These are phyloP conservation scores for Sinella curviseta DNA, from an alignment of 1,140 invertebrate genomes.

Conservation along the genomic window DNA sequence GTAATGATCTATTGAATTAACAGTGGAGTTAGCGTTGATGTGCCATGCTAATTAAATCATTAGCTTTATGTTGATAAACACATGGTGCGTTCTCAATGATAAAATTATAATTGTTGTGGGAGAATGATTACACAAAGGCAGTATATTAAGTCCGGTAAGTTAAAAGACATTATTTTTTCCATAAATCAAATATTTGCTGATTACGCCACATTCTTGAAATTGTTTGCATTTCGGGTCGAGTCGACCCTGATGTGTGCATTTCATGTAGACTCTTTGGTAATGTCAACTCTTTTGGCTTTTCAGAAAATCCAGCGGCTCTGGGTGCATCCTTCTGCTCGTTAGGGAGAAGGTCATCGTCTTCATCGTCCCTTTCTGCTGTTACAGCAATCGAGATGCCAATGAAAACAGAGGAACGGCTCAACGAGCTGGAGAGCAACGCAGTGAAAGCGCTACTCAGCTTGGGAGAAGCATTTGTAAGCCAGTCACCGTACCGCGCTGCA, in stretches of 20 bases:
- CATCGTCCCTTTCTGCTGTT: background rate
- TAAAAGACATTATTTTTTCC: too few relatives aligned
- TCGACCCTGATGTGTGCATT: too few relatives aligned
- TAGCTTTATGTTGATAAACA: too few relatives aligned
- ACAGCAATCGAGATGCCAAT: background rate
- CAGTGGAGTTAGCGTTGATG: too few relatives aligned
- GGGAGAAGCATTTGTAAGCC: slow-evolving; percentile 1
- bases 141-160: slow-evolving; percentile 8
- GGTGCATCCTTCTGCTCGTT: background rate
- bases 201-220: too few relatives aligned
- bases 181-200: too few relatives aligned
- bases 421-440: slow-evolving; percentile 18
- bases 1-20: too few relatives aligned
- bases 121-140: slow-evolving; percentile 11
- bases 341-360: background rate
- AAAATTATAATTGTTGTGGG: too few relatives aligned
- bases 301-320: background rate
- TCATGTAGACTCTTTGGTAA: too few relatives aligned
- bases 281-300: too few relatives aligned
- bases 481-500: background rate
- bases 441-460: slow-evolving; percentile 6
- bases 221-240: too few relatives aligned
- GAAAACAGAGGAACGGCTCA: background rate
- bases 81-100: too few relatives aligned
- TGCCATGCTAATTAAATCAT: background rate